Base-by-base conservation (phyloP, 2,113 vertebrate genomes). In the Xenotilapia longispinis region DNA sequence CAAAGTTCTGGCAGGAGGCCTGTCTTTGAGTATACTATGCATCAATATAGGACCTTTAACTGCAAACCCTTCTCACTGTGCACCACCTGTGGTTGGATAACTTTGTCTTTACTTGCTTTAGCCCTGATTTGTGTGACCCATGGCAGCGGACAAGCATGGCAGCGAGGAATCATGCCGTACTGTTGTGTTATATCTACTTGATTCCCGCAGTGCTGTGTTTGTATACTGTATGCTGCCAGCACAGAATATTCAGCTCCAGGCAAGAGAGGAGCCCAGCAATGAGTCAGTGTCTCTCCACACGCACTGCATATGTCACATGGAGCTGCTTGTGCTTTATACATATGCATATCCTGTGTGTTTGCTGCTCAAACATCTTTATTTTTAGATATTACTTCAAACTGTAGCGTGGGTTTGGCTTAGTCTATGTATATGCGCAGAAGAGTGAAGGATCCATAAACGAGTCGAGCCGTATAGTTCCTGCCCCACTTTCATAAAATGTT, bases 231-330 rank as follows among this genome's bases (percentile, higher is more conserved):
- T 55, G 73, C 58, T 92, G 89, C 68, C 87, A 89, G 87, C 81
- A 58, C 33, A 60, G 23, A 80, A 73, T 85, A 70, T 89, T 87
- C 82, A 58, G 79, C 92, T 89, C 42, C 85, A 87, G 88, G 89
- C 81, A 14, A 80, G 26, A 87, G 40, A 85, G 54, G 33, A 90
- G 40, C 54, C 15, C 84, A 58, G 58, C 54, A 80, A 26, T 90
- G 89, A 91, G 68, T 88, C 68, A 87, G 57, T 80, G 86, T 87
- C 73, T 87, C 87, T 88, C 73, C 90, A 87, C 87, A 88, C 55
- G 57, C 85, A 33, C 26, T 54, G 60, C 82, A 80, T 60, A 85
- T 91, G 89, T 87, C 88, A 88, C 70, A 90, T 51, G 49, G 80
- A 91, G 54, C 84, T 57, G 82, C 80, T 80, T 57, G 58, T 73